These are phyloP conservation scores for Dufourea novaeangliae DNA, from an alignment of 1,140 invertebrate species.

Conservation along the genomic window DNA sequence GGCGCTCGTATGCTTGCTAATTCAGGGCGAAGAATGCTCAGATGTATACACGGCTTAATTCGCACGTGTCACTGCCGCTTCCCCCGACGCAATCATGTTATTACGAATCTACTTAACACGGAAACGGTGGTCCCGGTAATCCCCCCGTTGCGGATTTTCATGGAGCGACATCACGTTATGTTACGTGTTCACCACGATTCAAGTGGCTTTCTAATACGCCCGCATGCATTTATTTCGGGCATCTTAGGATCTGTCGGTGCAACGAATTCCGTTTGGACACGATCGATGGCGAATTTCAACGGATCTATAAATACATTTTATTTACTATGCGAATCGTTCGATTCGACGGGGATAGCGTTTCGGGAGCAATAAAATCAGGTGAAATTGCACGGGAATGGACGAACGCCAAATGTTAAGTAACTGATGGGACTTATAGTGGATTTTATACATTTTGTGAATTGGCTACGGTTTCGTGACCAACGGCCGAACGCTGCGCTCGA, in stretches of 20 bases:
- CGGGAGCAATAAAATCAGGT: neutral
- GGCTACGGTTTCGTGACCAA: neutral
- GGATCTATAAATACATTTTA: constrained; percentile 9
- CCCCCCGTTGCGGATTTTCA: constrained; percentile 43
- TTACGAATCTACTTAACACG: constrained; percentile 13
- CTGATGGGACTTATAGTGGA: neutral
- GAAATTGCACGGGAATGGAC: neutral
- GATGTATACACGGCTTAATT: too few species aligned
- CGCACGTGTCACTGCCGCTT: constrained; percentile 38
- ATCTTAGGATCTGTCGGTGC: neutral
- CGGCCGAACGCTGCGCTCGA: neutral
- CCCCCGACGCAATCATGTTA: constrained; percentile 17
- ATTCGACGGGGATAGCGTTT: neutral
- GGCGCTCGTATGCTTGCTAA: too few species aligned
- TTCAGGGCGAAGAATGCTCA: too few species aligned
- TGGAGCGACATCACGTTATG: constrained; percentile 51
- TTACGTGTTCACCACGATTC: constrained; percentile 45
- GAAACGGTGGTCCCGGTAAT: constrained; percentile 27
- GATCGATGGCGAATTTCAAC: neutral
- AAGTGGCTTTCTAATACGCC: neutral
- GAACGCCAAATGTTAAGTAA: neutral
- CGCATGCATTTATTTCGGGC: constrained; percentile 11
- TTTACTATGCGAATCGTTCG: too few species aligned
- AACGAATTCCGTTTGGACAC: neutral
- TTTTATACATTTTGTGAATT: neutral